These are phyloP conservation scores for Parapristionchus giblindavisi DNA, from an alignment of 2,888 invertebrate genomes.

Conservation along the genomic window DNA sequence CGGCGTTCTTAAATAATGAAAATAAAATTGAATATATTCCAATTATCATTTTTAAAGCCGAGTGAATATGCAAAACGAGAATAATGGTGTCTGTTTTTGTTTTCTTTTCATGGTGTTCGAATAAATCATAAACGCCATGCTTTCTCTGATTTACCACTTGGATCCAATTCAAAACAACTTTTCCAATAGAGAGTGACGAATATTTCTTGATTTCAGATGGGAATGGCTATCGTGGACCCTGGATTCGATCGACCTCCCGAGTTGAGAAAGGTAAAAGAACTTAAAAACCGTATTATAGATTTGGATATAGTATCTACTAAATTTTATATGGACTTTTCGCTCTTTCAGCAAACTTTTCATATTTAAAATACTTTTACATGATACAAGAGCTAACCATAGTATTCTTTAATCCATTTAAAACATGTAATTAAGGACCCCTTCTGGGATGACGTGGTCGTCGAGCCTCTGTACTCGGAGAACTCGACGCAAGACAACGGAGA, in stretches of 20 bases:
- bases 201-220: conserved; percentile 23
- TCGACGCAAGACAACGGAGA: conserved; percentile 20
- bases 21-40: neutral
- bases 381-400: neutral
- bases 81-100: neutral
- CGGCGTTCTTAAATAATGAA: too few relatives aligned
- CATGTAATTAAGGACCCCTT: conserved; percentile 12
- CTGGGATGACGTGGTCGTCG: conserved; percentile 25
- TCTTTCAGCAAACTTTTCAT: too few relatives aligned
- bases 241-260: conserved; percentile 31
- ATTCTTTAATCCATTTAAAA: neutral
- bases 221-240: conserved; percentile 31
- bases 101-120: too few relatives aligned
- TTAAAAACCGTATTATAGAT: too few relatives aligned
- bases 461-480: conserved; percentile 31
- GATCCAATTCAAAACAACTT: too few relatives aligned
- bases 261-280: conserved; percentile 31
- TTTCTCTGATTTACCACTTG: too few relatives aligned
- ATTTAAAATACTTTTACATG: neutral
- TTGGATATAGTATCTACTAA: too few relatives aligned
- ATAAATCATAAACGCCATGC: too few relatives aligned
- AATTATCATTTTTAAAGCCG: too few relatives aligned
- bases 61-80: too few relatives aligned
- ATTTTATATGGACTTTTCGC: too few relatives aligned
- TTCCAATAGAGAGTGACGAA: neutral